Conservation (phyloP, 2,888 invertebrate genomes). For the Trissolcus brochymenae region DNA sequence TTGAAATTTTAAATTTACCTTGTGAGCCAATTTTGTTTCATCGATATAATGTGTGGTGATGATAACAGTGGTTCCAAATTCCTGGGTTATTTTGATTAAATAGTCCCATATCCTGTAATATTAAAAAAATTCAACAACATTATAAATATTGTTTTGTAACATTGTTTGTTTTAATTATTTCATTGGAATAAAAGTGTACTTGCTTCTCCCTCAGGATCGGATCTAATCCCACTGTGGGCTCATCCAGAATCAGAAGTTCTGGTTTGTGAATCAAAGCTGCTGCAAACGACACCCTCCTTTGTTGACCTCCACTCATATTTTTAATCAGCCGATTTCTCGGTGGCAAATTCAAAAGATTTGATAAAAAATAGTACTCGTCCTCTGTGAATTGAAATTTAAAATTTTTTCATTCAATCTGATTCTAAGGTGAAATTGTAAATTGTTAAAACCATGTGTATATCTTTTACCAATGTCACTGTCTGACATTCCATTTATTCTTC, state of each 20-base stretch:
- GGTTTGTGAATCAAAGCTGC: constrained; percentile 93
- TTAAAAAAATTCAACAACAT: not conserved
- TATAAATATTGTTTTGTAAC: not conserved
- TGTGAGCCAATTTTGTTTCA: constrained; percentile 89
- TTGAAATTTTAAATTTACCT: constrained; percentile 77
- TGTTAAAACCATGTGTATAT: not conserved
- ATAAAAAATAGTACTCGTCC: constrained; percentile 83
- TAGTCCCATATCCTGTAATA: constrained; percentile 89
- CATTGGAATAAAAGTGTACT: constrained; percentile 64
- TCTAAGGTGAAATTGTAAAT: not conserved
- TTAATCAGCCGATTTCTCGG: constrained; percentile 82
- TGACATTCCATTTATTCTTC: constrained; percentile 88
- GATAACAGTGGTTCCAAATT: constrained; percentile 86
- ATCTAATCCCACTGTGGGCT: constrained; percentile 96
- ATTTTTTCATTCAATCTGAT: not conserved
- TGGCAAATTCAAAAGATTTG: constrained; percentile 86
- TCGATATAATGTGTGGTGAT: constrained; percentile 98
- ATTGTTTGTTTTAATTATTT: not conserved
- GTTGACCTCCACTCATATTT: constrained; percentile 91
- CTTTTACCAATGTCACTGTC: constrained; percentile 78
- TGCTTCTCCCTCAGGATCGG: constrained; percentile 90
- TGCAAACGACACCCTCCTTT: constrained; percentile 91
- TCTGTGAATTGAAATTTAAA: constrained; percentile 62
- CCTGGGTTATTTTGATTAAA: constrained; percentile 84
- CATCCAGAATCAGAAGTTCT: constrained; percentile 91